phyloP scores from a whole-genome alignment of 2,888 invertebrate species.

The Drosophila flavopinicola region DNA sequence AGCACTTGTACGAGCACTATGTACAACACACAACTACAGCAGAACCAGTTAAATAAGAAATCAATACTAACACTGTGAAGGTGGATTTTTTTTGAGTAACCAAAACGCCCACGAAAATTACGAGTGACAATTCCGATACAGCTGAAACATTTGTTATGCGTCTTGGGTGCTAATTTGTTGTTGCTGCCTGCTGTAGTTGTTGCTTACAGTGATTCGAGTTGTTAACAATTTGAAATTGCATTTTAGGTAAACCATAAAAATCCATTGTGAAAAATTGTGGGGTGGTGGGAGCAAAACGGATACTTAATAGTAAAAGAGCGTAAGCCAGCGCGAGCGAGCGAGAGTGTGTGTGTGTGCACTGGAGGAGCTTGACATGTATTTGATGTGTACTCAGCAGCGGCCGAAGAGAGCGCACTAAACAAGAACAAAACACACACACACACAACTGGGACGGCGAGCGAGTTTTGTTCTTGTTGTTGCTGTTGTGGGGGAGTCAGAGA shows the following conservation, averaged over 20 bases:
- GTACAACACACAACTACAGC: constrained; percentile 3
- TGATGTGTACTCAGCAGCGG: constrained; percentile 69
- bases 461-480: constrained; percentile 33
- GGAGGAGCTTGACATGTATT: constrained; percentile 62
- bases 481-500: constrained; percentile 48
- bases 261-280: constrained; percentile 79
- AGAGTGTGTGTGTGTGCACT: constrained; percentile 53
- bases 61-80: constrained; percentile 28
- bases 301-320: constrained; percentile 73
- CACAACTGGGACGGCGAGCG: constrained; percentile 37
- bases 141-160: constrained; percentile 26
- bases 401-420: constrained; percentile 67
- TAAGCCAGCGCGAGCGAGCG: constrained; percentile 50
- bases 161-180: constrained; percentile 15
- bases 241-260: constrained; percentile 75
- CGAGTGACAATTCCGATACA: constrained; percentile 27
- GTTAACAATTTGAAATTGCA: constrained; percentile 50
- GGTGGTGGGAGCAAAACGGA: constrained; percentile 81
- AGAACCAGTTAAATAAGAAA: constrained; percentile 29
- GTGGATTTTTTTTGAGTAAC: constrained; percentile 32
- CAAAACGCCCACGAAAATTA: constrained; percentile 51
- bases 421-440: constrained; percentile 55
- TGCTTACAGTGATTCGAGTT: constrained; percentile 6
- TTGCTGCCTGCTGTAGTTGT: constrained; percentile 11
- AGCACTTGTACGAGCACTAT: constrained; percentile 14